These are phyloP conservation scores for Bombus cullumanus DNA, from an alignment of 1,140 invertebrate species.

Conservation along the genomic window DNA sequence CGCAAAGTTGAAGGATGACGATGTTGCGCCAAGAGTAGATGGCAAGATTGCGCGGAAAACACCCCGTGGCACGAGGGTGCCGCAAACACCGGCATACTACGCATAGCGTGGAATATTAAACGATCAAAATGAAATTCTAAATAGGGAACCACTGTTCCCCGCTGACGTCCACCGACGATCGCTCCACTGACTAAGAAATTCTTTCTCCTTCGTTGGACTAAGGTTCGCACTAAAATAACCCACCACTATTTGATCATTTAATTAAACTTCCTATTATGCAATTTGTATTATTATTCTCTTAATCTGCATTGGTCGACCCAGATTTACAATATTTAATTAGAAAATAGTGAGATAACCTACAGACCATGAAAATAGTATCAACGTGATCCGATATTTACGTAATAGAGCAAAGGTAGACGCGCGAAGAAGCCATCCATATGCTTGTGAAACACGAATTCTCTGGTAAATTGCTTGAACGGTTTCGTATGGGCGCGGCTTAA, in stretches of 20 bases:
- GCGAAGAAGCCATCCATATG: background rate
- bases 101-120: conserved; percentile 42
- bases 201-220: background rate
- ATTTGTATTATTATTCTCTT: too few species aligned
- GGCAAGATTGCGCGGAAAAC: conserved; percentile 19
- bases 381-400: conserved; percentile 27
- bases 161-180: too few species aligned
- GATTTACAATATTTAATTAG: background rate
- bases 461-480: conserved; percentile 2
- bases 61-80: background rate
- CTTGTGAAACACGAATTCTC: background rate
- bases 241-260: background rate
- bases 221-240: background rate
- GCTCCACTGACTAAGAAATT: background rate
- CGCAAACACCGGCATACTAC: conserved; percentile 14
- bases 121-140: conserved; percentile 25
- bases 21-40: background rate
- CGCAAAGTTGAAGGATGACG: background rate
- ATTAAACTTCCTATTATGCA: too few species aligned
- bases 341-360: background rate
- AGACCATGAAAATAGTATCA: background rate
- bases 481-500: background rate
- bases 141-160: background rate
- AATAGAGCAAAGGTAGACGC: background rate
- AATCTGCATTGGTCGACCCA: background rate